phyloP scores from a whole-genome alignment of 2,113 vertebrate genomes.

The Elephantulus edwardii region DNA sequence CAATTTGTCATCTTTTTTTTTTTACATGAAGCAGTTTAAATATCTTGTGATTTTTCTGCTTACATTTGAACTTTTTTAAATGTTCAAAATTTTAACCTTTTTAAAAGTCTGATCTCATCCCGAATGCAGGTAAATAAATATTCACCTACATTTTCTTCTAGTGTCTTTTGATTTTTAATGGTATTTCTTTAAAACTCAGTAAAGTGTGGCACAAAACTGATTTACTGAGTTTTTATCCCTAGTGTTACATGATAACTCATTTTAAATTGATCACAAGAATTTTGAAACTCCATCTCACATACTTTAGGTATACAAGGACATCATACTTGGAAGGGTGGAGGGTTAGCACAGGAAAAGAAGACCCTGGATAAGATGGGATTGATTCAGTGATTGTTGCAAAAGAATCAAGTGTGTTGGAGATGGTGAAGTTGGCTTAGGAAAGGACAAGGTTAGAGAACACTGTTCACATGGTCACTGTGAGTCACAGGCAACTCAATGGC shows the following conservation, averaged over 20 bases:
- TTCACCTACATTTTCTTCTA: constrained; percentile 31
- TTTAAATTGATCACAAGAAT: background rate
- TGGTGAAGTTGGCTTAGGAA: no score
- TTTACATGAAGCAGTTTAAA: constrained; percentile 27
- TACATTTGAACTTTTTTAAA: background rate
- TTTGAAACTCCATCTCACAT: no score
- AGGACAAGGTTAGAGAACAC: no score
- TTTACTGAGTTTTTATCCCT: constrained; percentile 10
- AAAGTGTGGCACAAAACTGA: constrained; percentile 10
- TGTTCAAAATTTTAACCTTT: no score
- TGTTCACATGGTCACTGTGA: no score
- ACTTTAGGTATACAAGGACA: no score
- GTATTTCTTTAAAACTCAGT: constrained; percentile 36
- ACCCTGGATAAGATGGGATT: no score
- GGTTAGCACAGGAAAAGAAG: no score
- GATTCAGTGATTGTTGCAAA: no score
- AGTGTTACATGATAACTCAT: constrained; percentile 17
- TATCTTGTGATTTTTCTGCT: background rate
- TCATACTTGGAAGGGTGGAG: no score
- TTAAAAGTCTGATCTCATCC: background rate
- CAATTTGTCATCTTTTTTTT: background rate
- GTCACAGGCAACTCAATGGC: no score
- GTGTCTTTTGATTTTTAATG: background rate
- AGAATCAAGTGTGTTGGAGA: no score
- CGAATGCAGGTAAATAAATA: constrained; percentile 35